A percentile compares a stretch with the other conserved stretches of the same genome.
These are phyloP conservation scores for Rafetus swinhoei DNA, from an alignment of 2,113 vertebrate species.

Conservation along the genomic window DNA sequence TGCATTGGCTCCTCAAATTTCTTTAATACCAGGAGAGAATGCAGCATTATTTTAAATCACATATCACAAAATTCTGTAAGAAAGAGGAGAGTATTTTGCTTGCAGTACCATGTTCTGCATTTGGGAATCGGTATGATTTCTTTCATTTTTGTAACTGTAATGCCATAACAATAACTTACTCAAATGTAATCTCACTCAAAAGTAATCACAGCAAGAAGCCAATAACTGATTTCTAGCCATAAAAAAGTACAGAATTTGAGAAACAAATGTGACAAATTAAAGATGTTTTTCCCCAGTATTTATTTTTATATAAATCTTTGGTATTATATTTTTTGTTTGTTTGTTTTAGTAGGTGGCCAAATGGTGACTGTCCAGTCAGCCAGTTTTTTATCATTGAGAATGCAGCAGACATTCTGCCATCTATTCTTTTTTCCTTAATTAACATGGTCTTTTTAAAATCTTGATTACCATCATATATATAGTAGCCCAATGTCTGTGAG, in stretches of 20 bases:
- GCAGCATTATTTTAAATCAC: slow-evolving; percentile 48
- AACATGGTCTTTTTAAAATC: slow-evolving; percentile 27
- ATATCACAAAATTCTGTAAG: slow-evolving; percentile 39
- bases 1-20: slow-evolving; percentile 66
- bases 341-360: slow-evolving; percentile 29
- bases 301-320: not conserved
- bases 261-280: not conserved
- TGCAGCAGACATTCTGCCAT: slow-evolving; percentile 53
- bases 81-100: slow-evolving; percentile 40
- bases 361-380: slow-evolving; percentile 20
- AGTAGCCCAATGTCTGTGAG: too few relatives aligned
- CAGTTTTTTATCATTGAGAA: slow-evolving; percentile 66
- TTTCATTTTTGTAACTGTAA: slow-evolving; percentile 37
- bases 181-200: slow-evolving; percentile 42
- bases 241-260: not conserved
- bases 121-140: slow-evolving; percentile 49
- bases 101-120: not conserved
- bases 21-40: slow-evolving; percentile 60
- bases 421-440: slow-evolving; percentile 59
- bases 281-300: slow-evolving; percentile 9
- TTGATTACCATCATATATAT: not conserved
- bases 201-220: slow-evolving; percentile 7
- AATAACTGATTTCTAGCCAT: not conserved
- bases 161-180: slow-evolving; percentile 16
- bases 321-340: not conserved